Percentiles rank a stretch among this genome's conserved stretches.
phyloP scores from a whole-genome alignment of 2,797 vertebrate genomes.

The Astyanax mexicanus region DNA sequence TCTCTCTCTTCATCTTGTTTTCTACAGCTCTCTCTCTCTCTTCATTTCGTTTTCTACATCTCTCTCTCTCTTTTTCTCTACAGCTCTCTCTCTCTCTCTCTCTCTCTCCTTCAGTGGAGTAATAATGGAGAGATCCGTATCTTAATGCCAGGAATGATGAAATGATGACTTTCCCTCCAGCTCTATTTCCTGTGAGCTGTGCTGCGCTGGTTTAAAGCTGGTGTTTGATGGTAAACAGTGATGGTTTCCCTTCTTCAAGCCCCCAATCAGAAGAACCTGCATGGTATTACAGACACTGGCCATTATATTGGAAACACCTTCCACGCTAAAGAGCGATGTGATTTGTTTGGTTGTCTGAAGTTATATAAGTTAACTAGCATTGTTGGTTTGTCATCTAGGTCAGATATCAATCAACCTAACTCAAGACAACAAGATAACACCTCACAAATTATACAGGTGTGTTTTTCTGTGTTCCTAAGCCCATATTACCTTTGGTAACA shows the following conservation, averaged over 20 bases:
- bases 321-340: no score
- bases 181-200: conserved; percentile 43
- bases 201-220: conserved; percentile 26
- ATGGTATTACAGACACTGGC: not conserved
- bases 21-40: no score
- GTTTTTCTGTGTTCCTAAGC: no score
- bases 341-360: no score
- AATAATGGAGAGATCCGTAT: conserved; percentile 52
- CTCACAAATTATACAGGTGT: no score
- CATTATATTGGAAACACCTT: not conserved
- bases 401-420: no score
- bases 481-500: no score
- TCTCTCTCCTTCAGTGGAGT: not conserved
- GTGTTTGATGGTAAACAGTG: conserved; percentile 14
- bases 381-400: no score
- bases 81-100: not conserved
- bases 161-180: conserved; percentile 42
- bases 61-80: not conserved
- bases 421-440: no score
- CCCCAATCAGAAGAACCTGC: not conserved
- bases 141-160: conserved; percentile 51
- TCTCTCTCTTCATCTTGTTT: no score
- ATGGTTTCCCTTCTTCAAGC: not conserved
- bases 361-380: no score
- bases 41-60: not conserved